A percentile compares a stretch with the other conserved stretches of the same genome.
phyloP scores from a whole-genome alignment of 2,797 vertebrate genomes.

The Cuculus canorus region DNA sequence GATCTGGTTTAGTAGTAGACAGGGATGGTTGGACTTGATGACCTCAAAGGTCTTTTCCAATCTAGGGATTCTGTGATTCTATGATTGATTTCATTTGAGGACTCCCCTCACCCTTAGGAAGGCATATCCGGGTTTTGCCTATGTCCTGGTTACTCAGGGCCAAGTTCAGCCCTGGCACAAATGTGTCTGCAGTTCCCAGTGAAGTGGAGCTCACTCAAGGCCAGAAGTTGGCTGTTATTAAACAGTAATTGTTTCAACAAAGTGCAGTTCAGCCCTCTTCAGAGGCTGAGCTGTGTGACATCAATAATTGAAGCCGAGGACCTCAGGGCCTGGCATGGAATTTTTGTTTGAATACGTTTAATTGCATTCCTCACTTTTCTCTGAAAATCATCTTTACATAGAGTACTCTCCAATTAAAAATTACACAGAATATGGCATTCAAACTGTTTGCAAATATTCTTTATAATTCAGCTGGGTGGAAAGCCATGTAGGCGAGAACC shows the following conservation, averaged over 20 bases:
- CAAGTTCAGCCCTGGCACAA: background rate
- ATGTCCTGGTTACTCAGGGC: too few relatives aligned
- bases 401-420: background rate
- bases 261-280: background rate
- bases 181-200: fast-evolving
- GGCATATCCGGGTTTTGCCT: background rate
- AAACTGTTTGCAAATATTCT: background rate
- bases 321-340: background rate
- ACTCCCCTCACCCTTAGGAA: fast-evolving
- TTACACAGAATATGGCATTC: background rate
- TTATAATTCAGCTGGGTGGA: background rate
- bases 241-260: background rate
- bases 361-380: background rate
- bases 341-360: slow-evolving; percentile 1
- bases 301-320: background rate
- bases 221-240: background rate
- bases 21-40: too few relatives aligned
- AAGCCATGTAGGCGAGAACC: fast-evolving
- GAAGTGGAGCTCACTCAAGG: background rate
- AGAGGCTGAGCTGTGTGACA: background rate
- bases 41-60: too few relatives aligned
- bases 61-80: too few relatives aligned
- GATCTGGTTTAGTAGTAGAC: too few relatives aligned
- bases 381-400: background rate
- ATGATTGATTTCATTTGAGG: background rate